phyloP scores from a whole-genome alignment of 2,888 invertebrate species.

The Clivina fossor region DNA sequence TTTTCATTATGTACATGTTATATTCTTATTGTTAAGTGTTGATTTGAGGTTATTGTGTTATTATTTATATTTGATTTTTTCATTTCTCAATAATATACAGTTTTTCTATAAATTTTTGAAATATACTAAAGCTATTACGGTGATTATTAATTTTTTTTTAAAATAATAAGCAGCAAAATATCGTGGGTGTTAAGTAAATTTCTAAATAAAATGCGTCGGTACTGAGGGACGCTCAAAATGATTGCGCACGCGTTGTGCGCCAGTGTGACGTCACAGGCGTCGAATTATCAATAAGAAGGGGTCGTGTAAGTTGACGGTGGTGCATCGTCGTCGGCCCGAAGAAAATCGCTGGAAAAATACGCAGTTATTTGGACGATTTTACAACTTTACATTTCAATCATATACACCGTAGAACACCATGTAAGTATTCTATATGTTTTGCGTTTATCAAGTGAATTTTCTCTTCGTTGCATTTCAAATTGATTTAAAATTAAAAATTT shows the following conservation, averaged over 20 bases:
- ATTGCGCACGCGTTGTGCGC: slow-evolving; percentile 48
- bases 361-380: slow-evolving; percentile 16
- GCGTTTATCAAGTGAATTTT: neutral
- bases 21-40: too few species aligned
- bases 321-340: slow-evolving; percentile 17
- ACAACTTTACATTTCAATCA: slow-evolving; percentile 11
- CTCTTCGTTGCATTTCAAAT: too few species aligned
- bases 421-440: slow-evolving; percentile 9
- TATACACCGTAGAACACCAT: slow-evolving; percentile 23
- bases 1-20: too few species aligned
- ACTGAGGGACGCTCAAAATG: neutral
- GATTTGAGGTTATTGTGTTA: neutral
- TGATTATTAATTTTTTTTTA: slow-evolving; percentile 1
- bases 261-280: slow-evolving; percentile 50
- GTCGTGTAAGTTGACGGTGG: slow-evolving; percentile 22
- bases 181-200: slow-evolving; percentile 24
- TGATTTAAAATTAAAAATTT: too few species aligned
- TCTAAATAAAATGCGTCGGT: neutral
- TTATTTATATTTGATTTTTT: neutral
- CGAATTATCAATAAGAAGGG: slow-evolving; percentile 33
- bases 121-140: neutral
- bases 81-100: neutral
- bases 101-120: too few species aligned
- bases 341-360: slow-evolving; percentile 20
- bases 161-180: neutral